phyloP scores from a whole-genome alignment of 1,140 invertebrate genomes.

The Trissolcus basalis region DNA sequence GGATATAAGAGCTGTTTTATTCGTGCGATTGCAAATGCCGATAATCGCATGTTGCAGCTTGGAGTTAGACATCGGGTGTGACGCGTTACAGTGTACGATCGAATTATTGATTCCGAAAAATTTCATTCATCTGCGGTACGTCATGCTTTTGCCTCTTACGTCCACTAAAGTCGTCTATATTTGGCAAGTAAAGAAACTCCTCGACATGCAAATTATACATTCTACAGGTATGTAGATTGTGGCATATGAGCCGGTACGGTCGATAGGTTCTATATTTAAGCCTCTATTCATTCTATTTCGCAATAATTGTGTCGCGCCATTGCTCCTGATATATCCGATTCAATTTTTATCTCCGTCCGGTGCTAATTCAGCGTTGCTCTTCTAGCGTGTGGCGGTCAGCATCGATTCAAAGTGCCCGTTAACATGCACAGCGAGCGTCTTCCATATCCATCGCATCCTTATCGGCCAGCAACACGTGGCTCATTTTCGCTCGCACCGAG shows the following conservation, averaged over 20 bases:
- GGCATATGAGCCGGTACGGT: slow-evolving; percentile 43
- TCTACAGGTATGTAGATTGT: slow-evolving; percentile 63
- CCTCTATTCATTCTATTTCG: slow-evolving; percentile 61
- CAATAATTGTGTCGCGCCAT: slow-evolving; percentile 34
- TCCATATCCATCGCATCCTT: slow-evolving; percentile 28
- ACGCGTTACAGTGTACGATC: slow-evolving; percentile 41
- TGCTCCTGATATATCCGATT: slow-evolving; percentile 32
- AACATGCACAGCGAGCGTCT: slow-evolving; percentile 19
- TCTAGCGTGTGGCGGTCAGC: slow-evolving; percentile 1
- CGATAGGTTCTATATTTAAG: slow-evolving; percentile 66
- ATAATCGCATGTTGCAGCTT: too few species aligned
- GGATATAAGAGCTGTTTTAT: too few species aligned
- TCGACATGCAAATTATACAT: slow-evolving; percentile 64
- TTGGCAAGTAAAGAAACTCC: slow-evolving; percentile 51
- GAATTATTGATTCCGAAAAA: slow-evolving; percentile 37
- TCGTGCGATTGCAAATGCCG: too few species aligned
- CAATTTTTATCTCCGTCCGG: slow-evolving; percentile 27
- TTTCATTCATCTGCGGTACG: slow-evolving; percentile 48
- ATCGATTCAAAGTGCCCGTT: background rate
- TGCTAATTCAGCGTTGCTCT: slow-evolving; percentile 19
- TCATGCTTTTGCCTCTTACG: slow-evolving; percentile 54
- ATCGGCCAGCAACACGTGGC: slow-evolving; percentile 39
- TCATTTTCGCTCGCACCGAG: slow-evolving; percentile 41
- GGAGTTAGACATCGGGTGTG: slow-evolving; percentile 33
- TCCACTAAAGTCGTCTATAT: slow-evolving; percentile 51